A percentile compares a stretch with the other conserved stretches of the same genome.
phyloP scores from a whole-genome alignment of 1,140 invertebrate genomes.

The Euschistus heros region DNA sequence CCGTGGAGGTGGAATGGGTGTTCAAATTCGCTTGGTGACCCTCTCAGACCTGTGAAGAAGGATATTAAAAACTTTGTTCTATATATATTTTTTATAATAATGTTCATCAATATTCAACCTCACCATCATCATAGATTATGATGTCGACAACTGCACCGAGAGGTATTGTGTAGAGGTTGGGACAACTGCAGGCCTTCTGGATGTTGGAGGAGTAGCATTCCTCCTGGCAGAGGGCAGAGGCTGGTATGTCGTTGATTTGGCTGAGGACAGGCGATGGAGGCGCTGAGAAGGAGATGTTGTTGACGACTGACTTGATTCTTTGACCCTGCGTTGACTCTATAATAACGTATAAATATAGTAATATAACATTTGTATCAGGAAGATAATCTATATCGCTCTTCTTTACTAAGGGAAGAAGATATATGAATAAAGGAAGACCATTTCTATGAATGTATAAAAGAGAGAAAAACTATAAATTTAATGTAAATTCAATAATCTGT shows the following conservation, averaged over 20 bases:
- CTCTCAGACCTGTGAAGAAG: neutral
- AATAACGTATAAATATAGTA: no score
- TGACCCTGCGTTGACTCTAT: neutral
- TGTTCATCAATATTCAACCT: no score
- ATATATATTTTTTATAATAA: no score
- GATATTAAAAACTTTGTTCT: neutral
- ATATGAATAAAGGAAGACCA: no score
- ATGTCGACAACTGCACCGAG: constrained; percentile 25
- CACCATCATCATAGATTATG: constrained; percentile 27
- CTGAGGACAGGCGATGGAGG: constrained; percentile 41
- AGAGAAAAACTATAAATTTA: no score
- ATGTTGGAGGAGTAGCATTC: constrained; percentile 10
- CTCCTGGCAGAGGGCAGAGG: constrained; percentile 19
- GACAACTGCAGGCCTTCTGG: constrained; percentile 22
- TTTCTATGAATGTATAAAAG: no score
- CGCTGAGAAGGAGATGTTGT: constrained; percentile 38
- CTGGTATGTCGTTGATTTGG: constrained; percentile 37
- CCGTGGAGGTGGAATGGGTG: constrained; percentile 87
- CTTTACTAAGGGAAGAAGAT: no score
- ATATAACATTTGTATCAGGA: no score
- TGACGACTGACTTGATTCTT: constrained; percentile 32
- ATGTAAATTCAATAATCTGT: no score
- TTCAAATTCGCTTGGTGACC: constrained; percentile 39
- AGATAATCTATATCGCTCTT: no score
- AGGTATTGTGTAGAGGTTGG: constrained; percentile 24